These are phyloP conservation scores for Dromas ardeola DNA, from an alignment of 2,113 vertebrate species.

Conservation along the genomic window DNA sequence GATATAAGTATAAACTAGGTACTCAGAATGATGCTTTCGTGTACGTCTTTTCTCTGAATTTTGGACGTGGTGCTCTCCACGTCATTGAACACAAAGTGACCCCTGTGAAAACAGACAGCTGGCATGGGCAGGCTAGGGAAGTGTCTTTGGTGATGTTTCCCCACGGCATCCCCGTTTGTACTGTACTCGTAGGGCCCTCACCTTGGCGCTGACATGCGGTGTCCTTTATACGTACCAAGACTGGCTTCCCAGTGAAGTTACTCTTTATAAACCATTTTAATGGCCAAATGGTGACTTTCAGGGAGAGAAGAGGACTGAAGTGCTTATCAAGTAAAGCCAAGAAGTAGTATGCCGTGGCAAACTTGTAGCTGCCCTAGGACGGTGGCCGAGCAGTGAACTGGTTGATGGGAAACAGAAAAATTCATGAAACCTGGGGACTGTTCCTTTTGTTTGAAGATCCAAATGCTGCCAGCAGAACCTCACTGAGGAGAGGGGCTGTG, in stretches of 20 bases:
- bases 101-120: background rate
- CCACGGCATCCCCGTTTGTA: background rate
- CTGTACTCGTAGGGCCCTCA: background rate
- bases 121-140: background rate
- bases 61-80: background rate
- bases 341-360: background rate
- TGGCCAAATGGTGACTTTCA: background rate
- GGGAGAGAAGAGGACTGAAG: background rate
- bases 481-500: background rate
- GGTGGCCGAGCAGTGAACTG: background rate
- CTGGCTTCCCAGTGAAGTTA: background rate
- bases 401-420: background rate
- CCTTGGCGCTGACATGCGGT: rapidly evolving
- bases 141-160: background rate
- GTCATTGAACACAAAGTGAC: background rate
- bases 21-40: background rate
- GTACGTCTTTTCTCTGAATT: background rate
- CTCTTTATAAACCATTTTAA: background rate
- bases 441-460: background rate
- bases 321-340: background rate
- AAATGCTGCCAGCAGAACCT: background rate
- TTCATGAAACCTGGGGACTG: rapidly evolving
- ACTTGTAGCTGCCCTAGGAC: background rate
- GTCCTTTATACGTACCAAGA: background rate
- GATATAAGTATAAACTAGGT: background rate